Conservation (phyloP, 2,797 vertebrate species). For the Phoebastria nigripes region DNA sequence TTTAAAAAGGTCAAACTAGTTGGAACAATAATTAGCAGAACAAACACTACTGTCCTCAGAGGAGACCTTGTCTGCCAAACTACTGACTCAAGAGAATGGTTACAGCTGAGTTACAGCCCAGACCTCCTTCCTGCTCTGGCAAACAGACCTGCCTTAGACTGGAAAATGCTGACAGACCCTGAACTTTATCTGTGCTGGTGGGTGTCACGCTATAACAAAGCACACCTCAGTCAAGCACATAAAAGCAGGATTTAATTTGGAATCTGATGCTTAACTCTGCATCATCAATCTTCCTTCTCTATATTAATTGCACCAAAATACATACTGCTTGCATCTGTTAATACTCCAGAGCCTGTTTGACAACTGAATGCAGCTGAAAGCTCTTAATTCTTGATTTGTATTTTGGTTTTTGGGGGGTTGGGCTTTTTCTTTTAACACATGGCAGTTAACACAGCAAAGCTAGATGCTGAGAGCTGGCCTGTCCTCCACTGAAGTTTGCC, state of each 20-base stretch:
- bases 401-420: not conserved
- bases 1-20: not conserved
- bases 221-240: not conserved
- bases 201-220: not conserved
- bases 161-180: not conserved
- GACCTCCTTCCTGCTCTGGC: not conserved
- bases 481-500: not conserved
- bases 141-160: not conserved
- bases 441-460: not conserved
- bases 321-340: slow-evolving; percentile 5
- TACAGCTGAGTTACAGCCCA: not conserved
- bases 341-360: slow-evolving; percentile 42
- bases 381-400: slow-evolving; percentile 32
- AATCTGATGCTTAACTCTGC: not conserved
- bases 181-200: not conserved
- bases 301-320: not conserved
- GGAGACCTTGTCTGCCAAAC: not conserved
- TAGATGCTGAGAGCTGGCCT: not conserved
- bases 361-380: slow-evolving; percentile 50
- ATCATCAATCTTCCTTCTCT: not conserved
- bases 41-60: not conserved
- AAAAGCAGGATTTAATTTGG: not conserved
- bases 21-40: slow-evolving; percentile 3
- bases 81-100: not conserved
- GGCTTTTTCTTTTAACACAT: not conserved